Evolutionary conservation across 2,888 invertebrate species (phyloP), one percentile per base, ranked within the genome.

Genomic region (Caenorhabditis sp.): DNA sequence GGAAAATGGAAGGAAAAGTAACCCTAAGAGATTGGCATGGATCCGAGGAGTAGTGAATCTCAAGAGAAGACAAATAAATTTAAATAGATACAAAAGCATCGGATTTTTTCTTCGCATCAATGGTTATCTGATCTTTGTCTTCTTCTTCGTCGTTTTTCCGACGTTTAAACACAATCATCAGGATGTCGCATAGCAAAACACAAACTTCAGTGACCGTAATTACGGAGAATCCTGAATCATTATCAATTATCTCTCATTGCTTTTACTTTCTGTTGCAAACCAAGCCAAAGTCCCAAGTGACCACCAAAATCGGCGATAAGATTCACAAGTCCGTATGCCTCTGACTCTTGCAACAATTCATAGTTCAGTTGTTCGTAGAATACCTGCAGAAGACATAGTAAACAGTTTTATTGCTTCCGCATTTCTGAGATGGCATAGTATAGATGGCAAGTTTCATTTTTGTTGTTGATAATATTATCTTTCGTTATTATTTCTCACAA

Each of bases 161-260:
- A 20, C 53, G 22, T 50, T 81, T 70, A 47, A 80, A 79, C 53
- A 80, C 85, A 5, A 84, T 76, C 11, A 72, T 76, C n/a, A 81
- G 8, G 18, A 85, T 47, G 53, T 88, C 86, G 4, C 74, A 78
- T 0, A 80, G 9, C 40, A 90, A 82, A 37, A 89, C 90, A n/a
- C 87, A 69, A 5, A 91, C 88, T 81, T 90, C 90, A 37, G 89
- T 83, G 9, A 90, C 89, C 9, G 90, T 90, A 60, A 90, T 90
- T 44, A 86, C 86, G n/a, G 87, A 88, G 80, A 88, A 87, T 32
- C 87, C 87, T 84, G 65, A 37, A 80, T n/a, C n/a, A n/a, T n/a
- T n/a, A n/a, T n/a, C n/a, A n/a, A n/a, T n/a, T n/a, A n/a, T n/a
- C n/a, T n/a, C n/a, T 6, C 2, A 9, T 4, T 32, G 50, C 37